Base-by-base conservation (phyloP, 2,888 invertebrate genomes). In the Caradrina kadenii region DNA sequence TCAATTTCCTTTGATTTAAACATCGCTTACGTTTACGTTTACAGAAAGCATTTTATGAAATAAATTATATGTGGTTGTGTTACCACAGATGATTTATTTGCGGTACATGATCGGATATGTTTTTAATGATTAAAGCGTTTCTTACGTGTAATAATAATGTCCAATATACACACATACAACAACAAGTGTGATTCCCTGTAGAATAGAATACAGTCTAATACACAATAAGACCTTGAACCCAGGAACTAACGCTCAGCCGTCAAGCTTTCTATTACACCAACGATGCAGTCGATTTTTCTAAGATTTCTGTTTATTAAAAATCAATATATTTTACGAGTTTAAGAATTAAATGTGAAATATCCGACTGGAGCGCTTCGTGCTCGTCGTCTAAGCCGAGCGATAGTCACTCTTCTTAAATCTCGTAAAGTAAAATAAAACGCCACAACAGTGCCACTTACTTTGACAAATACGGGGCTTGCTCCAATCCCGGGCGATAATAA, bases 401-500 rank as follows among this genome's bases (percentile, higher is more conserved):
- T 52, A 55, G 50, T 42, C 73, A 73, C 63, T 79, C 56, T 74
- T 21, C 75, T 39, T 54, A 79, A 74, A 79, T 64, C 75, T 50
- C 53, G 58, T 39, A 39, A 79, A 73, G 58, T 79, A 79, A 75
- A 79, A 74, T 79, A 75, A 66, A 75, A 60, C 63, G 60, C 52
- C 80, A 67, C 80, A 76, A 80, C 76, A 76, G 76, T 42, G 31
- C 75, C 80, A 80, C 76, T 76, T 75, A 76, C 80, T 67, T 67
- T 76, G 80, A 76, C 80, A 76, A 76, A 76, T 76, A 76, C 76
- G 80, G 76, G 49, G 52, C 63, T 76, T 67, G 76, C 76, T 75
- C 63, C 76, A 76, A 76, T 76, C 80, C 80, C 76, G 19, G 55
- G 76, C 76, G 80, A 76, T 80, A 76, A 76, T 76, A 76, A 76